Conservation (phyloP, 2,797 vertebrate genomes). For the Spinus pinus region DNA sequence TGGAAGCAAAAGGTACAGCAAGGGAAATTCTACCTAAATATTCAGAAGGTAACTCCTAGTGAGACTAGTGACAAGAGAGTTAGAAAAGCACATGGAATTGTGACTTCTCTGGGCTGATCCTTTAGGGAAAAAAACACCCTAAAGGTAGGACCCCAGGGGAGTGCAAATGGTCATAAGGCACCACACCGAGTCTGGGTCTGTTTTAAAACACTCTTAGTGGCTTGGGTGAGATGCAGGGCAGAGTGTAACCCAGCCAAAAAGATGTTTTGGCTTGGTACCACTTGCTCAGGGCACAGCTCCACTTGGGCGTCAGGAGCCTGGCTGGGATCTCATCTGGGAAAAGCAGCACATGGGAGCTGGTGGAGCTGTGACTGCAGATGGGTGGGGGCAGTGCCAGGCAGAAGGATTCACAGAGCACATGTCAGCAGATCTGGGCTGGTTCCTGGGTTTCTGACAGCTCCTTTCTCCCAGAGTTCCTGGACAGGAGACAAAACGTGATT, state of each 20-base stretch:
- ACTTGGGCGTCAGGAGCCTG: neutral
- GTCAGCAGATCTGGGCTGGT: neutral
- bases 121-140: neutral
- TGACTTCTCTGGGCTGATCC: neutral
- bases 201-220: neutral
- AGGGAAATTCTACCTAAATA: neutral
- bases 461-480: conserved; percentile 45
- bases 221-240: neutral
- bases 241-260: neutral
- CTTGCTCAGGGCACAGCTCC: neutral
- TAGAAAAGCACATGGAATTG: neutral
- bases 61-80: neutral
- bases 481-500: conserved; percentile 37
- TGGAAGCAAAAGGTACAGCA: neutral
- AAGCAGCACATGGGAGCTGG: neutral
- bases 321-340: neutral
- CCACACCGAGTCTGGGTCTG: rapidly evolving
- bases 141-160: neutral
- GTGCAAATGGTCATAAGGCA: neutral
- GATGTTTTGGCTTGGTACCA: rapidly evolving
- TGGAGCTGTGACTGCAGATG: neutral
- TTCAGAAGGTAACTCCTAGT: neutral
- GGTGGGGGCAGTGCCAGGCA: neutral
- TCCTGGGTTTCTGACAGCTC: conserved; percentile 18
- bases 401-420: neutral